Evolutionary conservation across 2,113 vertebrate genomes (phyloP).

Genomic region (Caracal caracal): DNA sequence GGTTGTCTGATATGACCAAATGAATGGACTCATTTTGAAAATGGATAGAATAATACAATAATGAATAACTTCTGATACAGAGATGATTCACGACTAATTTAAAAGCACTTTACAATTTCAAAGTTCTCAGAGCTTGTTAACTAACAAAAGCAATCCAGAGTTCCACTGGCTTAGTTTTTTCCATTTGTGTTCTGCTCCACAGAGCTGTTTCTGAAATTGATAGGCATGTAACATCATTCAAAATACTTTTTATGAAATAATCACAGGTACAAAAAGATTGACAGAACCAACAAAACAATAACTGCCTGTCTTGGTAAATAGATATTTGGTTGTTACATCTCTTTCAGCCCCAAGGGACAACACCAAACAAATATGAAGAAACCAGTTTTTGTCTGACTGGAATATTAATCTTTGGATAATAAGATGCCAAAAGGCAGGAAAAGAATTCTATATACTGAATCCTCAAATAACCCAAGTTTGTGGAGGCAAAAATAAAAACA

Average conservation of each 20-base stretch:
- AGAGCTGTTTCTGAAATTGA: neutral
- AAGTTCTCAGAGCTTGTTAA: conserved; percentile 51
- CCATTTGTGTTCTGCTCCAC: neutral
- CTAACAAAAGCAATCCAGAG: conserved; percentile 55
- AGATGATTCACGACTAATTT: conserved; percentile 62
- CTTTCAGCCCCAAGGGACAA: neutral
- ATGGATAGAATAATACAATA: conserved; percentile 35
- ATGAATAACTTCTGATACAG: conserved; percentile 55
- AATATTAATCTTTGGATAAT: conserved; percentile 23
- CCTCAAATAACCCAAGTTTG: conserved; percentile 15
- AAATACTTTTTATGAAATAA: conserved; percentile 36
- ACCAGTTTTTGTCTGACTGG: conserved; percentile 26
- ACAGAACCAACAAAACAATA: conserved; percentile 43
- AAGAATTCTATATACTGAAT: neutral
- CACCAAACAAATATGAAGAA: conserved; percentile 29
- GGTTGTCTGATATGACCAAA: conserved; percentile 13
- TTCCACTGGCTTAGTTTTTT: neutral
- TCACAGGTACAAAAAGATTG: conserved; percentile 2
- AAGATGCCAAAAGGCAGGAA: conserved; percentile 44
- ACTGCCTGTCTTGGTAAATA: conserved; percentile 29
- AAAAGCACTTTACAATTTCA: conserved; percentile 51
- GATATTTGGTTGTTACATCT: neutral
- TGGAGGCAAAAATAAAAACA: conserved; percentile 16
- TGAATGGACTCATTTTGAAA: conserved; percentile 45
- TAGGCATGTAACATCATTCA: neutral